Percentiles rank a stretch among this genome's conserved stretches.
phyloP scores from a whole-genome alignment of 2,797 vertebrate genomes.

The Lerista edwardsae region DNA sequence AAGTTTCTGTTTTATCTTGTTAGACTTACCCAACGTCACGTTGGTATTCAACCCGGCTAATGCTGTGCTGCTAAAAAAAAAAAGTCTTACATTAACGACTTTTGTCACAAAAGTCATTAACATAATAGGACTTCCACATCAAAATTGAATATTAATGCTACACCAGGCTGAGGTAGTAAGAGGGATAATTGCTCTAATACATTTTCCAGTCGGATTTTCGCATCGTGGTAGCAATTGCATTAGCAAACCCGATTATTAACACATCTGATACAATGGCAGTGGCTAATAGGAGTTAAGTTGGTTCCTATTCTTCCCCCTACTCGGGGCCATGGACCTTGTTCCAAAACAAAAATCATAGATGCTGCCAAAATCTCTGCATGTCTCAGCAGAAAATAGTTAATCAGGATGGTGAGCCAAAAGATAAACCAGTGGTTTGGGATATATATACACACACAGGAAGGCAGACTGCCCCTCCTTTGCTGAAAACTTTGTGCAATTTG shows the following conservation, averaged over 20 bases:
- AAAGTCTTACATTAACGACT: constrained; percentile 66
- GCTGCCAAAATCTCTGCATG: constrained; percentile 1
- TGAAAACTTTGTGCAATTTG: not conserved
- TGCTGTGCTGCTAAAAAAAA: constrained; percentile 43
- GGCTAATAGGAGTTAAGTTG: constrained; percentile 53
- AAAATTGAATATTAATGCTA: constrained; percentile 73
- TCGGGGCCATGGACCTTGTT: constrained; percentile 18
- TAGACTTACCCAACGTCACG: not conserved
- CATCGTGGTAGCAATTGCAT: constrained; percentile 61
- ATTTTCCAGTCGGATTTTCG: constrained; percentile 73
- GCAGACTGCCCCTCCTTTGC: not conserved
- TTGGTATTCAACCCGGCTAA: constrained; percentile 36
- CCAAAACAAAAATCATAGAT: constrained; percentile 22
- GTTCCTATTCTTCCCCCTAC: constrained; percentile 34
- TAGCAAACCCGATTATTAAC: constrained; percentile 67
- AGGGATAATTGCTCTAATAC: constrained; percentile 73
- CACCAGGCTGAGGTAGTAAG: constrained; percentile 63
- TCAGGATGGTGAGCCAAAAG: not conserved
- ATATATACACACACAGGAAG: not conserved
- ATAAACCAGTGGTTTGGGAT: not conserved
- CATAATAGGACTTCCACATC: constrained; percentile 72
- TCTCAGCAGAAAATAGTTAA: not conserved
- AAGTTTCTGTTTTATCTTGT: constrained; percentile 13
- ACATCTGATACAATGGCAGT: constrained; percentile 51
- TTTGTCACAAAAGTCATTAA: constrained; percentile 72